Percentiles rank a stretch among this genome's conserved stretches.
phyloP scores from a whole-genome alignment of 2,113 vertebrate genomes.

The Galemys pyrenaicus region DNA sequence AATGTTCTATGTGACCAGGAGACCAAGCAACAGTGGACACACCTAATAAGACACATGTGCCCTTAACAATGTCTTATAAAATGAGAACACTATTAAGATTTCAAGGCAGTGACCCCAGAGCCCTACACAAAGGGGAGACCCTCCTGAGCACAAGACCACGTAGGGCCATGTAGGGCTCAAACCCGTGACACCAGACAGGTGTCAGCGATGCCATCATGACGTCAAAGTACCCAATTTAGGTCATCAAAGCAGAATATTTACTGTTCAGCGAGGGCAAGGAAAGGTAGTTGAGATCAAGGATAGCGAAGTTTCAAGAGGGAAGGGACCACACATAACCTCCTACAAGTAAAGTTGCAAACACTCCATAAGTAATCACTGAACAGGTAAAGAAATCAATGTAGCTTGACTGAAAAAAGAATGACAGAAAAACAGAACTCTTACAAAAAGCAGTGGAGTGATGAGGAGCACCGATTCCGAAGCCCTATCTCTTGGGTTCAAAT shows the following conservation, averaged over 20 bases:
- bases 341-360: not conserved
- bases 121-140: not conserved
- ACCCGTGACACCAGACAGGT: not conserved
- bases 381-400: not conserved
- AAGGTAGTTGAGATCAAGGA: not conserved
- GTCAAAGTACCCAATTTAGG: not conserved
- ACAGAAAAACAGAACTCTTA: not conserved
- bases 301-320: not conserved
- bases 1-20: not conserved
- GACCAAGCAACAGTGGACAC: not conserved
- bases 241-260: not conserved
- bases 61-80: not conserved
- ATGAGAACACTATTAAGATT: not conserved
- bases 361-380: not conserved
- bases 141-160: not conserved
- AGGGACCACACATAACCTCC: not conserved
- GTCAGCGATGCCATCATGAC: not conserved
- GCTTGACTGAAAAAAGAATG: not conserved
- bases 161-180: not conserved
- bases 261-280: not conserved
- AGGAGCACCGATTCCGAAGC: not conserved
- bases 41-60: not conserved
- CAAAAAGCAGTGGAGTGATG: not conserved
- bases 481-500: not conserved
- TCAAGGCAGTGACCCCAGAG: not conserved